Base-by-base conservation (phyloP, 2,888 invertebrate species). In the Aethes cnicana region DNA sequence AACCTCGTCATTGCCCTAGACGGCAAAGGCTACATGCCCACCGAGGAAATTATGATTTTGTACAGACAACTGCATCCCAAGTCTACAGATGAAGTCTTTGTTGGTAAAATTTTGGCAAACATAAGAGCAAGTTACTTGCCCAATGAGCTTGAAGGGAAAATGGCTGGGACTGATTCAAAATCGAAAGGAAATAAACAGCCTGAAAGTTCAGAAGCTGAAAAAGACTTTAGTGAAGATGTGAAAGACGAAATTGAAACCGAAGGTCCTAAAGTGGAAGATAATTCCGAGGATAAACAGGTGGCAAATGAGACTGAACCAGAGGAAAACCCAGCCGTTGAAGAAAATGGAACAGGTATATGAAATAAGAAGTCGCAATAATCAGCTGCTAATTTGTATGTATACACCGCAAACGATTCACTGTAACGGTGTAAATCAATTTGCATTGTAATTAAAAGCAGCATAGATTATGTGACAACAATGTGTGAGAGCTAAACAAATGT, bases 51-150 rank as follows among this genome's bases (percentile, higher is more conserved):
- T 12, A 14, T 63, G 4, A 35, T 43, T 7, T 12, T 64, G 39
- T 72, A 72, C 37, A 61, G 70, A 35, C 17, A 47, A 33, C 14
- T 18, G 16, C 59, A 68, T 53, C 66, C 68, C 0, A 14, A n/a
- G 9, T 18, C 35, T 1, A 49, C 53, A 3, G 70, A 72, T 42
- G 57, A 52, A 39, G 43, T 35, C 4, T 55, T 72, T 11, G 46
- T 70, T 17, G 43, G 53, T 23, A 60, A 48, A 18, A 28, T 63
- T 5, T 20, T 53, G 17, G 39, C 56, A n/a, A 59, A 61, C 8
- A 48, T 69, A 7, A 58, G 47, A 12, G 54, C 53, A 14, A 56
- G 58, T 48, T 50, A 50, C 30, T 42, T 56, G 46, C 53, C 54
- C 21, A 37, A 32, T 16, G 41, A 48, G n/a, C 3, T 47, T 3